Conservation (phyloP, 2,888 invertebrate genomes). For the Drosophila stalkeri region DNA sequence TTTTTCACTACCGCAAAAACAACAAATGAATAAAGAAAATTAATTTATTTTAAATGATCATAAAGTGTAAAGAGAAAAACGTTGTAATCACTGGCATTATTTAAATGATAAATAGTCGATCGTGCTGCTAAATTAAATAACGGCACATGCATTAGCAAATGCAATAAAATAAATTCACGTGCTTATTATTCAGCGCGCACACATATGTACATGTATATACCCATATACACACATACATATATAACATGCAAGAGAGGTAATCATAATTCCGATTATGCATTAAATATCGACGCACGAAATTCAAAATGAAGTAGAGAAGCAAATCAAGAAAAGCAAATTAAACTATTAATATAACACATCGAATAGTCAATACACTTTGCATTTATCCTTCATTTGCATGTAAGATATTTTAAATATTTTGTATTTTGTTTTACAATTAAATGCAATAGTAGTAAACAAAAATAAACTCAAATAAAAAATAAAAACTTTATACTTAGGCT, state of each 20-base stretch:
- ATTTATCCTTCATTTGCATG: background rate
- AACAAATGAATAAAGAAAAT: conserved; percentile 34
- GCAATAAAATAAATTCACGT: conserved; percentile 65
- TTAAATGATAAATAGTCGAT: conserved; percentile 59
- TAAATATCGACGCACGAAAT: conserved; percentile 64
- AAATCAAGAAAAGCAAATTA: conserved; percentile 38
- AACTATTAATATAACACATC: background rate
- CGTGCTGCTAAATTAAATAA: conserved; percentile 76
- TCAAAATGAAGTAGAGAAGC: conserved; percentile 33
- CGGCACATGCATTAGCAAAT: conserved; percentile 74
- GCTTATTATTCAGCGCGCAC: conserved; percentile 53
- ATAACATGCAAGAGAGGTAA: conserved; percentile 68
- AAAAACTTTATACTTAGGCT: background rate
- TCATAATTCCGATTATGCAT: conserved; percentile 74
- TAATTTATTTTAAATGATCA: conserved; percentile 26
- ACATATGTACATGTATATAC: conserved; percentile 20
- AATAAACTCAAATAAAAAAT: background rate
- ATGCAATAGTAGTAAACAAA: background rate
- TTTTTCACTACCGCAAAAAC: conserved; percentile 36
- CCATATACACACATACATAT: conserved; percentile 19
- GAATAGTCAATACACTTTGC: conserved; percentile 19
- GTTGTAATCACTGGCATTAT: conserved; percentile 29
- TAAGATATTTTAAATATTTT: background rate
- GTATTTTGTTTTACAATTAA: background rate
- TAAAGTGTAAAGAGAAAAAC: conserved; percentile 18